Base-by-base conservation (phyloP, 2,888 invertebrate genomes). In the Cenopis cana region DNA sequence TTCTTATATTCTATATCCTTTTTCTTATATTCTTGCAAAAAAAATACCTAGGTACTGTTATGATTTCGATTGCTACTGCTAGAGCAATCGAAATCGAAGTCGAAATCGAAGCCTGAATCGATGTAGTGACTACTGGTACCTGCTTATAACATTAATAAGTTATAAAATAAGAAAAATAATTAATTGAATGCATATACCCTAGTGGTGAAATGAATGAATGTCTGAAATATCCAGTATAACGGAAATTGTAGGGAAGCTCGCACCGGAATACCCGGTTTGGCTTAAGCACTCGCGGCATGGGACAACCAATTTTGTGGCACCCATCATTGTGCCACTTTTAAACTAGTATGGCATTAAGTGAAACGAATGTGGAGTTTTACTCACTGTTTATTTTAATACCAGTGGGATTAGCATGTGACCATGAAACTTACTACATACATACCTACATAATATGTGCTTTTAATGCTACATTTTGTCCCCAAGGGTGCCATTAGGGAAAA, bases 261-360 rank as follows among this genome's bases (percentile, higher is more conserved):
- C 61, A 71, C 60, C 61, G 71, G 71, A 71, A 71, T 50, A 11
- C 24, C 59, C 55, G 70, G 71, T 71, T 56, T 61, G 66, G 71
- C 60, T 61, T 66, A 71, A 71, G 71, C 71, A 41, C 29, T 52
- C 12, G 36, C 33, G 24, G 57, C 38, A 57, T n/a, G 57, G 24
- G 12, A 62, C 46, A 29, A 20, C 67, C 49, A 50, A 57, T 36
- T 56, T 69, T 64, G 52, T 46, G 24, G 59, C 18, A 46, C 46
- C 46, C 46, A 55, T 54, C 52, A 54, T 68, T 61, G 36, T 62
- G 17, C 55, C 54, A 62, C 33, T 69, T 62, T 49, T 20, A 54
- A 33, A 41, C 33, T 33, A 9, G 8, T 57, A 1, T 2, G 41
- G n/a, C 24, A 54, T 36, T 24, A 33, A 50, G 24, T 46, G n/a